Percentiles rank a stretch among this genome's conserved stretches.
Evolutionary conservation across 2,113 vertebrate genomes (phyloP).

Genomic region (Leptosomus discolor): DNA sequence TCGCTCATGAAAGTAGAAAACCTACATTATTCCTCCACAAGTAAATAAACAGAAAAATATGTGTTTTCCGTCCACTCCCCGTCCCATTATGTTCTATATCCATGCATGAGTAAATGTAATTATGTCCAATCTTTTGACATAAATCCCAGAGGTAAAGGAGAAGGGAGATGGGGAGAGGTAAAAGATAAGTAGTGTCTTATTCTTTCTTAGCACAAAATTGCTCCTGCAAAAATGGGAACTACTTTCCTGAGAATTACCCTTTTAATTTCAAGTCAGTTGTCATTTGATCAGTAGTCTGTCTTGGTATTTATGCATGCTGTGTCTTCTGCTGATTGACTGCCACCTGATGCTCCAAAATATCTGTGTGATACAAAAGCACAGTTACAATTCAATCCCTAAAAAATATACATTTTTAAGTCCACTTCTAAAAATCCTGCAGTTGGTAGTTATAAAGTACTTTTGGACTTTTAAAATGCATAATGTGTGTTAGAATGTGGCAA

Average conservation of each 20-base stretch:
- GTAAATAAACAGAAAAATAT: background rate
- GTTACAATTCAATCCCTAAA: background rate
- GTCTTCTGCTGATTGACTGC: background rate
- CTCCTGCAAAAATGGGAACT: background rate
- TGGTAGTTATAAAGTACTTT: background rate
- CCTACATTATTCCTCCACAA: background rate
- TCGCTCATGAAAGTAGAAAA: background rate
- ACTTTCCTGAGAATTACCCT: background rate
- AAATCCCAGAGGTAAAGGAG: background rate
- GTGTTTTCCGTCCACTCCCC: background rate
- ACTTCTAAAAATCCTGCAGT: background rate
- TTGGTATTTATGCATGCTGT: background rate
- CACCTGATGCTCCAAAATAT: background rate
- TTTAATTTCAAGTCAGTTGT: background rate
- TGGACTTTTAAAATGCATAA: background rate
- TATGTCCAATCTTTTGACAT: background rate
- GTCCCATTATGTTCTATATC: background rate
- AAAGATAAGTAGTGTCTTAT: background rate
- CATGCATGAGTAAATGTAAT: background rate
- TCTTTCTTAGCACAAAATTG: background rate
- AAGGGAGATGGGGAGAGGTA: background rate
- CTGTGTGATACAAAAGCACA: background rate
- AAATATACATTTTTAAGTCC: background rate
- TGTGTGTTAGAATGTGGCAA: background rate
- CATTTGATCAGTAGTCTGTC: background rate